A percentile compares a stretch with the other conserved stretches of the same genome.
Conservation (phyloP, 2,113 vertebrate genomes). For the Sciurus niger region DNA sequence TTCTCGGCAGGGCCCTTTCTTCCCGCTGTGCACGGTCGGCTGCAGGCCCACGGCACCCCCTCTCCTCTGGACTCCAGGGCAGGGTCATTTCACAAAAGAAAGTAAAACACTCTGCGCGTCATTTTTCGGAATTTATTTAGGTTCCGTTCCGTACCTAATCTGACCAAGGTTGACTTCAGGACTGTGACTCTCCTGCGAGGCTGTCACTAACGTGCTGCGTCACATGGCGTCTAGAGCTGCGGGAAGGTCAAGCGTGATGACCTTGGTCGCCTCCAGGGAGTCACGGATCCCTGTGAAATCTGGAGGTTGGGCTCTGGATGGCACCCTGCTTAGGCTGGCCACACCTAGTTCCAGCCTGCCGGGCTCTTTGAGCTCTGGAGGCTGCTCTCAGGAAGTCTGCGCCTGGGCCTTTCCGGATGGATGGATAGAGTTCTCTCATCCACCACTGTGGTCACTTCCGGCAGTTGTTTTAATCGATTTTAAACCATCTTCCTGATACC, state of each 20-base stretch:
- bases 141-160: not conserved
- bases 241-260: constrained; percentile 71
- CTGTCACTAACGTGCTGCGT: constrained; percentile 84
- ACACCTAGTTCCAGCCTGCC: not conserved
- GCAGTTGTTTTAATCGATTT: not conserved
- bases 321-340: not conserved
- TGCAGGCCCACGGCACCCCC: too few relatives aligned
- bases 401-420: not conserved
- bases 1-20: too few relatives aligned
- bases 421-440: not conserved
- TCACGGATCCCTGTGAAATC: not conserved
- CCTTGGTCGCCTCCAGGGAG: constrained; percentile 40
- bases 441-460: not conserved
- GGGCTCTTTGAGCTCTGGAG: not conserved
- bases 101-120: not conserved
- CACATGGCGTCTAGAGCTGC: constrained; percentile 81
- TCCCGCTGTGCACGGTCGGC: not conserved
- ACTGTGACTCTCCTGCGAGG: constrained; percentile 78
- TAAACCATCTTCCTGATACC: not conserved
- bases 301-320: constrained; percentile 44
- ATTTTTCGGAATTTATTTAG: not conserved
- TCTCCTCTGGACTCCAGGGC: not conserved
- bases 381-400: not conserved
- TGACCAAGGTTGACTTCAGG: constrained; percentile 53
- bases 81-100: not conserved